A percentile compares a stretch with the other conserved stretches of the same genome.
phyloP scores from a whole-genome alignment of 2,113 vertebrate species.

The Glaucomys volans region DNA sequence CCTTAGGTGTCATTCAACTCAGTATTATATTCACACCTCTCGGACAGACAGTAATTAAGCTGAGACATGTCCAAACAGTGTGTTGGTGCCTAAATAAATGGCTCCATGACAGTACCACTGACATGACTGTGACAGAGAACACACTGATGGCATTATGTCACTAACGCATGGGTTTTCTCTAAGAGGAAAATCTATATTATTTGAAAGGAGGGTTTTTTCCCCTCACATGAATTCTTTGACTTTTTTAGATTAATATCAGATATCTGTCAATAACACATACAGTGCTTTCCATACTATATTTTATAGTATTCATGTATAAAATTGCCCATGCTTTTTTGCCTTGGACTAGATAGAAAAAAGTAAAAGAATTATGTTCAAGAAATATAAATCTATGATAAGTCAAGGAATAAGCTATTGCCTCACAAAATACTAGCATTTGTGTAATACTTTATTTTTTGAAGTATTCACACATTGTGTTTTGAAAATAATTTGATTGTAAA shows the following conservation, averaged over 20 bases:
- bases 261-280: not conserved
- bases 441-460: conserved; percentile 10
- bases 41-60: not conserved
- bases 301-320: conserved; percentile 24
- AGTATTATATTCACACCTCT: conserved; percentile 16
- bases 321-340: not conserved
- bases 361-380: not conserved
- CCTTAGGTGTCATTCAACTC: conserved; percentile 1
- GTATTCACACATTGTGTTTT: not conserved
- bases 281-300: conserved; percentile 1
- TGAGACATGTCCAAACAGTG: conserved; percentile 26
- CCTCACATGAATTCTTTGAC: not conserved
- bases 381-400: not conserved
- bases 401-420: not conserved
- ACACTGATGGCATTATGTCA: not conserved
- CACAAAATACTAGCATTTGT: not conserved
- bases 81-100: not conserved
- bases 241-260: conserved; percentile 37
- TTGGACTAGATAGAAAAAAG: not conserved
- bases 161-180: not conserved
- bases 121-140: not conserved
- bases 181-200: conserved; percentile 23
- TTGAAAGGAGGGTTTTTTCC: not conserved
- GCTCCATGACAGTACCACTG: not conserved
- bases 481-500: not conserved